Conservation (phyloP, 2,113 vertebrate genomes). For the Stegostoma tigrinum region DNA sequence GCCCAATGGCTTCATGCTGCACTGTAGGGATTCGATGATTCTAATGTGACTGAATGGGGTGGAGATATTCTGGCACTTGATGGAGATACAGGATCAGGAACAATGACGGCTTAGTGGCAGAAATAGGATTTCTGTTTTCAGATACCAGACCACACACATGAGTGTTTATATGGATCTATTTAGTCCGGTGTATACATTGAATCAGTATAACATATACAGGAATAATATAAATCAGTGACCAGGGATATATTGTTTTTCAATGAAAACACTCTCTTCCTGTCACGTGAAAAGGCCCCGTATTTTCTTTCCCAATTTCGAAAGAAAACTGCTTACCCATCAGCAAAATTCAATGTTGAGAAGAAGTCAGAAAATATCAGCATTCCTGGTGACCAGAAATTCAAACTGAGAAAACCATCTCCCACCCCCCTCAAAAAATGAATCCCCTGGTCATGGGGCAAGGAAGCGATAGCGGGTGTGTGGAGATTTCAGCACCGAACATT, state of each 20-base stretch:
- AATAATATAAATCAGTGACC: constrained; percentile 3
- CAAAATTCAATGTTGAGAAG: background rate
- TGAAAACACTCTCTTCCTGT: constrained; percentile 21
- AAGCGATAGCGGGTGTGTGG: background rate
- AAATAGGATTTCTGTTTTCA: background rate
- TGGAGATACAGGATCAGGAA: background rate
- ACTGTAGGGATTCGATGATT: background rate
- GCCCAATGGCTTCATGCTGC: too few species aligned
- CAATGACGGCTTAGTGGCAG: background rate
- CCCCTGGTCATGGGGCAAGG: background rate
- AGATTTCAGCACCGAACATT: background rate
- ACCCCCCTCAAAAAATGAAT: background rate
- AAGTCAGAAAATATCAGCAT: background rate
- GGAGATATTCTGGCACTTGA: background rate
- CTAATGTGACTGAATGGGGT: background rate
- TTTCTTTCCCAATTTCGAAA: background rate
- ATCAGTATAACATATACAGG: constrained; percentile 22
- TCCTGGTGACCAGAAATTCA: background rate
- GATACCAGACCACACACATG: constrained; percentile 8
- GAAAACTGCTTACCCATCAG: background rate
- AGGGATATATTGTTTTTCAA: background rate
- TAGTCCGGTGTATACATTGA: constrained; percentile 22
- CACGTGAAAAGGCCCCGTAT: background rate
- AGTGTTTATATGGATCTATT: background rate
- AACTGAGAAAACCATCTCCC: background rate